A percentile compares a stretch with the other conserved stretches of the same genome.
phyloP scores from a whole-genome alignment of 2,797 vertebrate species.

The Heteromormyrus szaboi region DNA sequence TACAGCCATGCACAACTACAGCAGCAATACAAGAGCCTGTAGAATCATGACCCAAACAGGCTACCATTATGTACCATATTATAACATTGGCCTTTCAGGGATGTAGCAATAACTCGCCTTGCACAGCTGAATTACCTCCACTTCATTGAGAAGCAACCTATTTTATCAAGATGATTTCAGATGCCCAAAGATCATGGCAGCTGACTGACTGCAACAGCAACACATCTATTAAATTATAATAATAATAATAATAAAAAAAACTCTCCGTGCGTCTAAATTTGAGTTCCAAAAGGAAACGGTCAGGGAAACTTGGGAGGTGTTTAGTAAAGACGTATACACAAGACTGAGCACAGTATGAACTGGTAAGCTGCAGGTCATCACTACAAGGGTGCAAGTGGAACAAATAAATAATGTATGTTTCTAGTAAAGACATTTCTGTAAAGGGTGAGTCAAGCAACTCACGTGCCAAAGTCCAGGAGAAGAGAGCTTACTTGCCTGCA shows the following conservation, averaged over 20 bases:
- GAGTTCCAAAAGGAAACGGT: not conserved
- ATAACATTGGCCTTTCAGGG: not conserved
- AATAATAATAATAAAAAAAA: not conserved
- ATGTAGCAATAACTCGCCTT: not conserved
- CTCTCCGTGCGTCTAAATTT: not conserved
- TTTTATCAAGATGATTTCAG: slow-evolving; percentile 2
- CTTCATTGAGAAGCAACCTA: not conserved
- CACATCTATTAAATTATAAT: not conserved
- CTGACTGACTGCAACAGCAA: not conserved
- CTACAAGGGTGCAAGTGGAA: not conserved
- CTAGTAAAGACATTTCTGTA: not conserved
- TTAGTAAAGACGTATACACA: not conserved
- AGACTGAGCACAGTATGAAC: not conserved
- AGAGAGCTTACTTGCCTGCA: not conserved
- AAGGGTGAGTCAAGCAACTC: not conserved
- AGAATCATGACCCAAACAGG: not conserved
- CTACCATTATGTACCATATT: not conserved
- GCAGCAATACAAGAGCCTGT: not conserved
- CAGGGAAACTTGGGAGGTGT: not conserved
- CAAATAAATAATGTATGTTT: slow-evolving; percentile 6
- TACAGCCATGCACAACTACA: not conserved
- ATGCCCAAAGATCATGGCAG: not conserved
- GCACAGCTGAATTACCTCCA: not conserved
- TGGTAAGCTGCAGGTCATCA: not conserved
- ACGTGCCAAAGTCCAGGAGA: not conserved